Base-by-base conservation (phyloP, 2,888 invertebrate genomes). In the Pterobdella sp. region DNA sequence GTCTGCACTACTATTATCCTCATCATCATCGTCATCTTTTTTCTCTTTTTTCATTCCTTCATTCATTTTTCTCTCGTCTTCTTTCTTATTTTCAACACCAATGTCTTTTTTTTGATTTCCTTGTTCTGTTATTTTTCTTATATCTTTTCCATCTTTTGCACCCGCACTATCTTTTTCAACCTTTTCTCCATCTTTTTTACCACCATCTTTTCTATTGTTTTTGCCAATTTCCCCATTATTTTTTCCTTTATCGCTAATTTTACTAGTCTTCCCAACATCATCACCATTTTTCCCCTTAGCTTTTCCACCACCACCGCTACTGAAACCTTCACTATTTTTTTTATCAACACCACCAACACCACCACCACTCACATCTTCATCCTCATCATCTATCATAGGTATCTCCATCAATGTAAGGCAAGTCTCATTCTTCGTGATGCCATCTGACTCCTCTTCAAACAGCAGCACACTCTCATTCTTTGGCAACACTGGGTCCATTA, bases 381-480 rank as follows among this genome's bases (percentile, higher is more conserved):
- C 34, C 7, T 68, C 60, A 31, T 64, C 68, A n/a, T 68, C 69
- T 1, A 64, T 32, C 35, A 64, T 63, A 1, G 60, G 68, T 18
- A 31, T 29, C 7, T 36, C 63, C 69, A 73, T 64, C 14, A 73
- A 49, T 3, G 73, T 73, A 18, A 73, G 34, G 29, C 73, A 73
- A 10, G 73, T 73, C 36, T 73, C 73, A 37, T 73, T 73, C 18
- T 73, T 73, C 7, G 69, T 52, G 36, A 73, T 60, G 2, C 73
- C 73, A 14, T 60, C 29, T 14, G 56, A n/a, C 0, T 68, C 68
- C 14, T 31, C 69, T 35, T 69, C 73, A 29, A 72, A 66, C 69
- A 69, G 68, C 56, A 69, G 56, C 42, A 56, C 56, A 36, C 73
- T 73, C 22, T 73, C 73, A 64, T 73, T 73, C 35, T 73, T 68